phyloP scores from a whole-genome alignment of 1,140 invertebrate species.

The Nymphalis io region DNA sequence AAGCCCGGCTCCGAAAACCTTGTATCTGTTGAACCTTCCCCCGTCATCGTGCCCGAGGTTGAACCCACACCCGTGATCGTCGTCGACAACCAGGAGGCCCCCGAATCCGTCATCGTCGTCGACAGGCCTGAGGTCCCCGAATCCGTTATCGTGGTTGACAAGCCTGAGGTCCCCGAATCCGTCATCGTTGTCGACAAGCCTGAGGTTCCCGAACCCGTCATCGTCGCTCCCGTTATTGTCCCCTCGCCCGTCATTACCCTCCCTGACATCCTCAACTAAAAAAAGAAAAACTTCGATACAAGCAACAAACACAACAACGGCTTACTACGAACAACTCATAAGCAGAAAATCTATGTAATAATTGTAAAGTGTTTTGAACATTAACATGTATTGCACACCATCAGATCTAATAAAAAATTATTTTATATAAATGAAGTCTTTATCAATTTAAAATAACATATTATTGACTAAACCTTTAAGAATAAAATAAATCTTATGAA shows the following conservation, averaged over 20 bases:
- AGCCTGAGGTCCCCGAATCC: not conserved
- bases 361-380: not conserved
- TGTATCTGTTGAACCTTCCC: conserved; percentile 8
- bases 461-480: no score
- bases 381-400: not conserved
- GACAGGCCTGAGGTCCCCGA: not conserved
- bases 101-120: conserved; percentile 10
- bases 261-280: not conserved
- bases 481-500: no score
- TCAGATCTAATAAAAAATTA: not conserved
- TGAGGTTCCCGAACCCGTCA: not conserved
- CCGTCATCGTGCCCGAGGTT: conserved; percentile 12
- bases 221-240: conserved; percentile 1
- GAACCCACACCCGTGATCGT: not conserved
- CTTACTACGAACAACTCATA: not conserved
- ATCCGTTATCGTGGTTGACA: not conserved
- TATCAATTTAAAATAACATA: not conserved
- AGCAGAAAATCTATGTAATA: not conserved
- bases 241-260: not conserved
- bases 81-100: not conserved
- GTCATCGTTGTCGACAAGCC: conserved; percentile 9
- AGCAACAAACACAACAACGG: not conserved
- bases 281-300: not conserved
- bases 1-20: conserved; percentile 36
- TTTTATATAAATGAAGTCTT: not conserved